A percentile compares a stretch with the other conserved stretches of the same genome.
Conservation (phyloP, 2,113 vertebrate genomes). For the Leptocoma aspasia region DNA sequence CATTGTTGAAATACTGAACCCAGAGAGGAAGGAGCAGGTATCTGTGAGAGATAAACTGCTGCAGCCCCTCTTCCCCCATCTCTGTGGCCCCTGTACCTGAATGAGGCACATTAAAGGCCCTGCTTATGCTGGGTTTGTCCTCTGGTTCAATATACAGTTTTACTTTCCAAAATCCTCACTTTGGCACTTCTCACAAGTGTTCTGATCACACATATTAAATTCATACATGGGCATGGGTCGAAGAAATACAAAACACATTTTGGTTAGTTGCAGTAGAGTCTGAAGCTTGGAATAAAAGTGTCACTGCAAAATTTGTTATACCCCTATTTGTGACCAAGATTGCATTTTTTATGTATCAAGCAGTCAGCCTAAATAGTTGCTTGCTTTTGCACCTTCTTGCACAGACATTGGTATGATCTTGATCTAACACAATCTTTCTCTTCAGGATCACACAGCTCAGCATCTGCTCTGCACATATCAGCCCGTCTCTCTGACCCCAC, state of each 20-base stretch:
- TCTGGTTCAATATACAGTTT: background rate
- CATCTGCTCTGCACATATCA: background rate
- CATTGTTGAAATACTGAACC: background rate
- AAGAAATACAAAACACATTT: background rate
- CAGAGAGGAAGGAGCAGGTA: background rate
- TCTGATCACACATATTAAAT: background rate
- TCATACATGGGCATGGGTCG: background rate
- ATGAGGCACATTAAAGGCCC: background rate
- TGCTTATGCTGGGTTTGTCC: rapidly evolving
- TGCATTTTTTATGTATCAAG: background rate
- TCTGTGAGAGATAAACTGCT: background rate
- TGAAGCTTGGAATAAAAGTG: background rate
- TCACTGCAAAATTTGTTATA: background rate
- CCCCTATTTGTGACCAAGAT: background rate
- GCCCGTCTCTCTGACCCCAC: background rate
- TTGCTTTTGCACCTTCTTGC: background rate
- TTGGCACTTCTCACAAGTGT: background rate
- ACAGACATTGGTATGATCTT: background rate
- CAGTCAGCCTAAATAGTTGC: background rate
- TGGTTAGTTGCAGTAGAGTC: background rate
- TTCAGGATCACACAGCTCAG: background rate
- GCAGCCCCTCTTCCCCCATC: rapidly evolving
- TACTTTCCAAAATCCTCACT: background rate
- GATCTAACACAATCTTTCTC: background rate
- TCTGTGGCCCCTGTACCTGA: rapidly evolving